Evolutionary conservation across 2,113 vertebrate genomes (phyloP).

Genomic region (Microcebus griseorufus): DNA sequence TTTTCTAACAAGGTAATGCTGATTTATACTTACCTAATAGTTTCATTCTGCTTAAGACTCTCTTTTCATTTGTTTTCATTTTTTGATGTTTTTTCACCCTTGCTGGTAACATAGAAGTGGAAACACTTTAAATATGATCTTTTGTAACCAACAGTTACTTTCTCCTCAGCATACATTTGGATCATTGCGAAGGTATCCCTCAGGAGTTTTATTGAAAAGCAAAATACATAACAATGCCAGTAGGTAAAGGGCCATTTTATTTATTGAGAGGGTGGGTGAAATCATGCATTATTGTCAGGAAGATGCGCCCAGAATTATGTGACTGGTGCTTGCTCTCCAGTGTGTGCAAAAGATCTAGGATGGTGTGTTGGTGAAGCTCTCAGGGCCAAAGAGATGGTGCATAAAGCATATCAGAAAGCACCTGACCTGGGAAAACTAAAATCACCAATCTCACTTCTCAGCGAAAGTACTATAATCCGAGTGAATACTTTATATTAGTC

Average conservation of each 20-base stretch:
- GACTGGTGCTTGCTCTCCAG: not conserved
- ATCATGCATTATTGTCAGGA: not conserved
- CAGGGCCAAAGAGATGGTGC: not conserved
- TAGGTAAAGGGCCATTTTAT: not conserved
- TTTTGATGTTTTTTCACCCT: not conserved
- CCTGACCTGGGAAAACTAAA: not conserved
- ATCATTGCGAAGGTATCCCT: not conserved
- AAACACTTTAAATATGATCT: not conserved
- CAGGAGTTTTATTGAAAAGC: not conserved
- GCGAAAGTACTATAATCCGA: not conserved
- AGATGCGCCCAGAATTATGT: no score
- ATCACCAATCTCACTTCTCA: not conserved
- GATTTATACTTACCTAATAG: not conserved
- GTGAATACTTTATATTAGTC: not conserved
- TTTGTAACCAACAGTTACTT: not conserved
- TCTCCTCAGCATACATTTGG: not conserved
- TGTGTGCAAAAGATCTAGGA: not conserved
- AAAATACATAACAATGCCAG: not conserved
- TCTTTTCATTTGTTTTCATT: not conserved
- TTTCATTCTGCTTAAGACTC: not conserved
- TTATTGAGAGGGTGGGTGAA: not conserved
- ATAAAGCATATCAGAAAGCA: not conserved
- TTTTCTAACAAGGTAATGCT: not conserved
- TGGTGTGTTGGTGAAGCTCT: not conserved
- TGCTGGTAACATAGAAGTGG: not conserved